Evolutionary conservation across 2,888 invertebrate species (phyloP), one percentile per base, ranked within the genome.

Genomic region (Aleiodes alternator): DNA sequence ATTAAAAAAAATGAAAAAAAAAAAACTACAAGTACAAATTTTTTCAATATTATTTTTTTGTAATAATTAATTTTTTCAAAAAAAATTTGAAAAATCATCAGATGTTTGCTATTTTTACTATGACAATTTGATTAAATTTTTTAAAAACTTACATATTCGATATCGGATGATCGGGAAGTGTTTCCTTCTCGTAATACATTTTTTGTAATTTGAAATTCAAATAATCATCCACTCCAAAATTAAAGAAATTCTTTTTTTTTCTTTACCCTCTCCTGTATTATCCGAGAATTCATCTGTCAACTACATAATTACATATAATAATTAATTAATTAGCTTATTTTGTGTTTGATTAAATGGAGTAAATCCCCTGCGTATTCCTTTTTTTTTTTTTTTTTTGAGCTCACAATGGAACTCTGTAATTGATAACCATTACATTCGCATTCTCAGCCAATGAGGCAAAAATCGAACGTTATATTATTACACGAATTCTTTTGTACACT

Each of bases 151-250:
- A 86, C 86, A 86, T 86, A 80, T 80, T 86, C 72, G 80, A 75
- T 34, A 82, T 77, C 8, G 82, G 80, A 79, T 84, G 82, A 72
- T 84, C 84, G 57, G 82, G 80, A 70, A 80, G 68, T 55, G 82
- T 77, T 79, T 84, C 84, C 78, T 81, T 82, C 75, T 85, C 84
- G 76, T 75, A 84, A 77, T 81, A 81, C 82, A 85, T 80, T 73
- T 80, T 73, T 64, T 59, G 71, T 31, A 64, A 64, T 68, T 29
- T 23, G 2, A 23, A 6, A 8, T 14, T n/a, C 31, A 50, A 51
- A 38, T n/a, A 64, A 16, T 43, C n/a, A 12, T 23, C 6, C 5
- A 64, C 7, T 38, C 12, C 23, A 38, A 64, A 64, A 43, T 34
- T 34, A 34, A 9, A 3, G 3, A 0, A 61, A 16, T 16, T 16